Evolutionary conservation across 2,797 vertebrate species (phyloP).

Genomic region (Neosilurus hyrtlii): DNA sequence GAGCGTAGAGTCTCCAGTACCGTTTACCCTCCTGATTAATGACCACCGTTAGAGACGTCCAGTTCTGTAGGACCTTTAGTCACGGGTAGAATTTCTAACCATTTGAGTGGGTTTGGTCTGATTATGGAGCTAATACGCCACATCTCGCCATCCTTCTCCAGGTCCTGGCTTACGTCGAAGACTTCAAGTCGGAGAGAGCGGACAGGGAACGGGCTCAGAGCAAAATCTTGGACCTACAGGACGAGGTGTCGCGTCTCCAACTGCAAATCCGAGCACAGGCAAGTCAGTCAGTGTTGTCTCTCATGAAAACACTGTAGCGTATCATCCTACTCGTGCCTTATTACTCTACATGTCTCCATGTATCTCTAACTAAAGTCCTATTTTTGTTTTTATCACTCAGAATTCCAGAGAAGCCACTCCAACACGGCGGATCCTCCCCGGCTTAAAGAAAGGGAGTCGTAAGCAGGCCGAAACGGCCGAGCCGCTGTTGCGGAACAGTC

Average conservation of each 20-base stretch:
- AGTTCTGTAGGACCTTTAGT: background rate
- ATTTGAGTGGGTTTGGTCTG: background rate
- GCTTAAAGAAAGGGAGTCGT: slow-evolving; percentile 65
- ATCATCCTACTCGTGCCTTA: too few species aligned
- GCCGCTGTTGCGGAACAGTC: slow-evolving; percentile 63
- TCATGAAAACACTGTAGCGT: background rate
- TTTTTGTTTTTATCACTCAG: slow-evolving; percentile 59
- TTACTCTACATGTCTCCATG: background rate
- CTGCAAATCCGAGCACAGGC: slow-evolving; percentile 80
- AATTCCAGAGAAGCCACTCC: slow-evolving; percentile 63
- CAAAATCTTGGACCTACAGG: slow-evolving; percentile 82
- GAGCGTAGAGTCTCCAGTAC: background rate
- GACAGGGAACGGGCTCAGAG: slow-evolving; percentile 90
- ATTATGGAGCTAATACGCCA: background rate
- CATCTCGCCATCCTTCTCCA: slow-evolving; percentile 55
- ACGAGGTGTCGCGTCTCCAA: slow-evolving; percentile 75
- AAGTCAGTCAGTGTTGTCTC: slow-evolving; percentile 46
- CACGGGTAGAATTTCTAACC: background rate
- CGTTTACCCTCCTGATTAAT: background rate
- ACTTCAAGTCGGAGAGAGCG: slow-evolving; percentile 87
- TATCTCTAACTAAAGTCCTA: background rate
- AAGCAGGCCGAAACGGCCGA: slow-evolving; percentile 64
- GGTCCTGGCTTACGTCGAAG: slow-evolving; percentile 87
- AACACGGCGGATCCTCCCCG: slow-evolving; percentile 66
- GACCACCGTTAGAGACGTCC: background rate